Conservation (phyloP, 2,797 vertebrate species). For the Phalloptychus januarius region DNA sequence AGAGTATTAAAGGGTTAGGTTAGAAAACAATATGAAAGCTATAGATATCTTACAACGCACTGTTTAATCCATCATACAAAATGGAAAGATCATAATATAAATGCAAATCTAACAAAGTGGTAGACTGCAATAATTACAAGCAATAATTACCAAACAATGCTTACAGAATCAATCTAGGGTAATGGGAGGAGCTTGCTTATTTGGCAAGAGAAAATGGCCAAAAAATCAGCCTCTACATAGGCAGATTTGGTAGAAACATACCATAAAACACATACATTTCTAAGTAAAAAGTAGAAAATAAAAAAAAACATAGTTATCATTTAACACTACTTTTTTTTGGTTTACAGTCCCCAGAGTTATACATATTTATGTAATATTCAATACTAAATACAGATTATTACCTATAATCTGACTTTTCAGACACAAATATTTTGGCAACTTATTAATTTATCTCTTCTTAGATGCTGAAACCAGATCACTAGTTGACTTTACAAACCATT, state of each 20-base stretch:
- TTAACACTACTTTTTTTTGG: not conserved
- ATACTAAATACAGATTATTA: not conserved
- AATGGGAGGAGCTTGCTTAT: not conserved
- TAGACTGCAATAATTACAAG: no score
- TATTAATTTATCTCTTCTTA: not conserved
- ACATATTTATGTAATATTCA: not conserved
- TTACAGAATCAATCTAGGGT: not conserved
- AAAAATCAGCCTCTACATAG: not conserved
- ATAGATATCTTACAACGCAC: not conserved
- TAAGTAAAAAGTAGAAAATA: not conserved
- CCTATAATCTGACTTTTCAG: not conserved
- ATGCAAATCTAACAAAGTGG: not conserved
- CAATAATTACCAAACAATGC: not conserved
- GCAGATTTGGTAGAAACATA: not conserved
- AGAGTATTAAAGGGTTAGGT: not conserved
- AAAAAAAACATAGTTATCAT: no score
- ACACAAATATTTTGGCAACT: not conserved
- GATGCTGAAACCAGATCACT: not conserved
- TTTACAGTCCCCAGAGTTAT: not conserved
- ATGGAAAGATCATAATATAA: not conserved
- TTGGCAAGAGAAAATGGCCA: not conserved
- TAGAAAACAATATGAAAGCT: not conserved
- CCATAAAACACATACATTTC: not conserved
- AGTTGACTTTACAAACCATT: conserved; percentile 81
- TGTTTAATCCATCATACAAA: not conserved